Base-by-base conservation (phyloP, 2,888 invertebrate species). In the Helleia helle region DNA sequence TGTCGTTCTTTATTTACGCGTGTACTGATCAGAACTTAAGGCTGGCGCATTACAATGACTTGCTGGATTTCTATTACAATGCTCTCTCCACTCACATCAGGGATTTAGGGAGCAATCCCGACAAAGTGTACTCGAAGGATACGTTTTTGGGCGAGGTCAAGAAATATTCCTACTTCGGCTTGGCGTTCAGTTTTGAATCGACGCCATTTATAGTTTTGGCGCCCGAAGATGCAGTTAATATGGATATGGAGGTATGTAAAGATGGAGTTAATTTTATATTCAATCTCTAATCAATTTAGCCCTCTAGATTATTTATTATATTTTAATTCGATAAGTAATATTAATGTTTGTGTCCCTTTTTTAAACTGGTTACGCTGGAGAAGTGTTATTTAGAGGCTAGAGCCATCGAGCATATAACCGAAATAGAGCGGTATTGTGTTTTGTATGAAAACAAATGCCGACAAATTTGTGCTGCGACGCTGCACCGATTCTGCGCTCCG, bases 21-120 rank as follows among this genome's bases (percentile, higher is more conserved):
- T 91, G 92, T 50, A 89, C 91, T 0, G 81, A 86, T 13, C 72
- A 89, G 50, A 67, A 84, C 11, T 55, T 91, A 22, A 75, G 91
- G 3, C 67, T 79, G 9, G 48, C 84, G 15, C 72, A 89, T 53
- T 93, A 89, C 59, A 84, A 89, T 11, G 71, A 86, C 0, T 59
- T 90, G n/a, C 48, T 91, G 12, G 65, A 85, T 52, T 79, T 84
- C 51, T 93, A 93, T 55, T 79, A 92, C 52, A 60, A 80, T 2
- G 74, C 86, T 12, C 70, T 93, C 6, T 65, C 83, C 1, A 63
- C 56, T 0, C 80, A 88, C 31, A 85, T 92, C 12, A 63, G 51
- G 2, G 86, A 85, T 17, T 68, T 91, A 52, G 91, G 91, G 6
- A 89, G 87, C 36, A 83, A 90, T 58, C 86, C 89, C 0, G 66